These are phyloP conservation scores for Ia io DNA, from an alignment of 2,113 vertebrate species.

Conservation along the genomic window DNA sequence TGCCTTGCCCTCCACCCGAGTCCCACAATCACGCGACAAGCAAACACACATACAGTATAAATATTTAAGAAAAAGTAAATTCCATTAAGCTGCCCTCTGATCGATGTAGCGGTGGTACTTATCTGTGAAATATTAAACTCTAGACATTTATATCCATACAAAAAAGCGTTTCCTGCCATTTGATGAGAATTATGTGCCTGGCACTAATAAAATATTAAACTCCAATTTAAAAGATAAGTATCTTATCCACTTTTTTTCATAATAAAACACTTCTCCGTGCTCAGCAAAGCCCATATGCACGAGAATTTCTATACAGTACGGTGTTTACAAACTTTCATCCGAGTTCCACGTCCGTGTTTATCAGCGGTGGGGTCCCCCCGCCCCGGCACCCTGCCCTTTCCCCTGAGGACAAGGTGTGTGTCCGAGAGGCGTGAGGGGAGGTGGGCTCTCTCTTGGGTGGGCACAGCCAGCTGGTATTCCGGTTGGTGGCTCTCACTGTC, in stretches of 20 bases:
- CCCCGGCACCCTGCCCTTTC: slow-evolving; percentile 75
- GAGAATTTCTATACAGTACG: slow-evolving; percentile 88
- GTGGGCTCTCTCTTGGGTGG: slow-evolving; percentile 76
- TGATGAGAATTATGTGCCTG: slow-evolving; percentile 92
- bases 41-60: slow-evolving; percentile 86
- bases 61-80: slow-evolving; percentile 91
- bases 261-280: slow-evolving; percentile 89
- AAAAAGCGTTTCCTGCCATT: slow-evolving; percentile 88
- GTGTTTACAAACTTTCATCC: slow-evolving; percentile 91
- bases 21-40: slow-evolving; percentile 78
- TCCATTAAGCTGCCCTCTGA: slow-evolving; percentile 85
- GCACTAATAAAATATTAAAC: slow-evolving; percentile 94
- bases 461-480: background rate
- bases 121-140: slow-evolving; percentile 90
- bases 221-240: slow-evolving; percentile 95
- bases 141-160: slow-evolving; percentile 90
- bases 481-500: slow-evolving; percentile 77
- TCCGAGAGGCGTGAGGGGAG: slow-evolving; percentile 82
- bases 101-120: slow-evolving; percentile 87
- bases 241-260: slow-evolving; percentile 89
- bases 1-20: slow-evolving; percentile 65
- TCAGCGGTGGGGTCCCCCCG: slow-evolving; percentile 75
- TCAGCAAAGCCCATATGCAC: slow-evolving; percentile 83
- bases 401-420: slow-evolving; percentile 77
- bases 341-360: slow-evolving; percentile 82